Evolutionary conservation across 2,888 invertebrate genomes (phyloP), one percentile per base, ranked within the genome.

Genomic region (Drosophila conformis): DNA sequence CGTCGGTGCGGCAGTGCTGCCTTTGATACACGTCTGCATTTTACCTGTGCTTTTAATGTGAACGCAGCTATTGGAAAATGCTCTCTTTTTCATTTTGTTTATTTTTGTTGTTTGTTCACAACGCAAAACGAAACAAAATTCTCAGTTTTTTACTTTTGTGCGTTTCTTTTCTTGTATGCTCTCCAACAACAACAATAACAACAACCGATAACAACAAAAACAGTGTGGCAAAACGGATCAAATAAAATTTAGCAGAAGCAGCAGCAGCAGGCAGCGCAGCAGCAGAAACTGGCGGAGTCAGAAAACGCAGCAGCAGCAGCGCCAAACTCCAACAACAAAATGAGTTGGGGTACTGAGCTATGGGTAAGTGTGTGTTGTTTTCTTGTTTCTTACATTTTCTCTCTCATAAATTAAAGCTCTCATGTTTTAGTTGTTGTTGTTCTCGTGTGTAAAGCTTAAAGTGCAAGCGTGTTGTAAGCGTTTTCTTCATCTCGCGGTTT

Each of bases 331-430:
- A 90, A 90, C 92, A 92, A 87, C 92, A 93, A 90, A 85, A 92
- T 93, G 93, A 92, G 91, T 92, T 93, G 93, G 93, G 93, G 93
- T 83, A 92, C 90, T 82, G 93, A 93, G 87, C 88, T 93, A 90
- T 93, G 93, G 93, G 93, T 93, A 80, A 93, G 93, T 93, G 63
- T 31, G 54, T 56, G 15, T 51, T 49, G 5, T 40, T 15, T 36
- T 67, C 33, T 10, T 35, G 15, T 25, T 52, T 27, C 40, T 56
- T 35, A 49, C 13, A 21, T 31, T 61, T 1, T 52, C 33, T 57
- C 40, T 57, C 15, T 4, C 21, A 40, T 42, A 18, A 40, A 18
- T 57, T 31, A 7, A 49, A 36, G 29, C 33, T 59, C 51, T 49
- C 27, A 40, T 57, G 0, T 42, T 31, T 27, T 49, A 38, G 15